phyloP scores from a whole-genome alignment of 2,797 vertebrate species.

The Astyanax mexicanus region DNA sequence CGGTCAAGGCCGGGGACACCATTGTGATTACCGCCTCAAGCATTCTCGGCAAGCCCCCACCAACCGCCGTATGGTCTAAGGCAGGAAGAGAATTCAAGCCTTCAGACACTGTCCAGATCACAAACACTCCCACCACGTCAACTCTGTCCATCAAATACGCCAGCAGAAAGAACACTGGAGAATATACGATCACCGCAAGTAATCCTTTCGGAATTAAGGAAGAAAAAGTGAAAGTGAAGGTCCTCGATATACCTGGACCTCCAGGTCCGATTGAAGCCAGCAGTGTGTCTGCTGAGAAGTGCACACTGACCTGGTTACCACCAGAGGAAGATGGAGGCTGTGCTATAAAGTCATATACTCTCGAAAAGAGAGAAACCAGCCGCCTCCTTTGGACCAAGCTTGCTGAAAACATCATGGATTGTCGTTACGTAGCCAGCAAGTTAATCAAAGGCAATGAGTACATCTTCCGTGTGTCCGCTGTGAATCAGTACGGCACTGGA shows the following conservation, averaged over 20 bases:
- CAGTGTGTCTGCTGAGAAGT: conserved; percentile 96
- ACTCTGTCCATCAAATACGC: conserved; percentile 92
- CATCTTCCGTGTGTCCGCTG: conserved; percentile 93
- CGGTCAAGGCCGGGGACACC: conserved; percentile 92
- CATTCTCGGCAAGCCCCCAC: conserved; percentile 95
- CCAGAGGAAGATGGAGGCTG: conserved; percentile 95
- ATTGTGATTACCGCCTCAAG: conserved; percentile 92
- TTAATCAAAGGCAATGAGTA: conserved; percentile 99
- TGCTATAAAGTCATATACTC: conserved; percentile 90
- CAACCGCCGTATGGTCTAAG: conserved; percentile 93
- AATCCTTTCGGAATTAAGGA: conserved; percentile 98
- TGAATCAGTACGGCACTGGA: conserved; percentile 95
- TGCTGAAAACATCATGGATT: conserved; percentile 92
- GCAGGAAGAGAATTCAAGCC: conserved; percentile 94
- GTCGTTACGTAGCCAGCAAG: conserved; percentile 89
- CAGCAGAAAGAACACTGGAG: conserved; percentile 94
- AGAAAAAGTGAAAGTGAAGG: conserved; percentile 92
- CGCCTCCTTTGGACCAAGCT: conserved; percentile 96
- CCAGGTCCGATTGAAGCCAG: conserved; percentile 94
- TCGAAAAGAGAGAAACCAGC: conserved; percentile 99
- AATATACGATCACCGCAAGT: conserved; percentile 94
- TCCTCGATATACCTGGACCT: conserved; percentile 95
- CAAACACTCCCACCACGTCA: conserved; percentile 90
- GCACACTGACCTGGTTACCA: conserved; percentile 95
- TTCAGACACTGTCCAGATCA: conserved; percentile 90